Evolutionary conservation across 2,797 vertebrate genomes (phyloP).

Genomic region (Myotis daubentonii): DNA sequence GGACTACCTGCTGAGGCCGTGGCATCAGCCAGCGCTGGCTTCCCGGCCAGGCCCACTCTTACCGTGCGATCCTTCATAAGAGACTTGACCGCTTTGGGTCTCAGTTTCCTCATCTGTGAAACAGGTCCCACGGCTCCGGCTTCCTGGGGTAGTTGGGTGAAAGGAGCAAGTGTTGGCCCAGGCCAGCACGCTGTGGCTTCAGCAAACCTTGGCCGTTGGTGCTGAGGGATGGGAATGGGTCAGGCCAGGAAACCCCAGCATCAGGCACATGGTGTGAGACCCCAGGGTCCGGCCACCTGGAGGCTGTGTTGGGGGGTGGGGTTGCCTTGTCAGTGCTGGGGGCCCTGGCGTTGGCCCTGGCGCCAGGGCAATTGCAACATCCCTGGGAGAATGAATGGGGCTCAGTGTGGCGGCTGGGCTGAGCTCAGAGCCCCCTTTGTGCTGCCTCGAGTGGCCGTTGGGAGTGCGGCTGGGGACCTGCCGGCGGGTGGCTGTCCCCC

Average conservation of each 20-base stretch:
- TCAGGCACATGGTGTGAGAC: background rate
- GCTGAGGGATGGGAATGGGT: background rate
- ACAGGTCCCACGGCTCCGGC: background rate
- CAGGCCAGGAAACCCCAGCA: background rate
- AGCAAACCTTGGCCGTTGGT: background rate
- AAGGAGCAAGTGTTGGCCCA: background rate
- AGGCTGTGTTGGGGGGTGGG: background rate
- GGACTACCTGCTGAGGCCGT: background rate
- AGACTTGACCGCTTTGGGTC: background rate
- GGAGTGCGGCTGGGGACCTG: slow-evolving; percentile 59
- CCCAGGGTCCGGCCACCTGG: fast-evolving
- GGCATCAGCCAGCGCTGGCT: background rate
- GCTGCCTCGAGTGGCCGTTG: slow-evolving; percentile 74
- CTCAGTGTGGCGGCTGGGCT: slow-evolving; percentile 61
- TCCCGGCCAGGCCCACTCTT: background rate
- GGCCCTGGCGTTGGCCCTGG: background rate
- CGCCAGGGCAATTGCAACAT: slow-evolving; percentile 33
- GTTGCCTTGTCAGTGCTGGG: background rate
- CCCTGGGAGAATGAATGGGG: slow-evolving; percentile 70
- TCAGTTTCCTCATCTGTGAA: background rate
- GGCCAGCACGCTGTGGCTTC: background rate
- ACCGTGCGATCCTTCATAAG: background rate
- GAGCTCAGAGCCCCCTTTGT: slow-evolving; percentile 76
- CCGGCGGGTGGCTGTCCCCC: slow-evolving; percentile 53
- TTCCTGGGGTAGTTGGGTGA: background rate